Evolutionary conservation across 1,140 invertebrate genomes (phyloP).

Genomic region (Polypedilum vanderplanki): DNA sequence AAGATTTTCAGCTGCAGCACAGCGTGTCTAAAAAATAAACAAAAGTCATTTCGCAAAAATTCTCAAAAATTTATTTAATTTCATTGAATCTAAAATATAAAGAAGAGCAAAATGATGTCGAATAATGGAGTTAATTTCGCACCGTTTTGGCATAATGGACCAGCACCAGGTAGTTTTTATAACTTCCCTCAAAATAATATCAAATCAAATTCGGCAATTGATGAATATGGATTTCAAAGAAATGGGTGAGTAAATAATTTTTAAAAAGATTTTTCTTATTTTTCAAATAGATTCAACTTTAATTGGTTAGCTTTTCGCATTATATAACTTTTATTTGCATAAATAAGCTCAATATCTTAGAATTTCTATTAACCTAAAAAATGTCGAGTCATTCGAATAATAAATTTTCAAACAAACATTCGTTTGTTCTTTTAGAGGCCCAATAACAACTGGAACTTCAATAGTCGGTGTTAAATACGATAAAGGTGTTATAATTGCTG

Average conservation of each 20-base stretch:
- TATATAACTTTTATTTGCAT: too few relatives aligned
- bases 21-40: too few relatives aligned
- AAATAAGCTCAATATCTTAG: too few relatives aligned
- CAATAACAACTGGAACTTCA: slow-evolving; percentile 84
- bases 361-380: background rate
- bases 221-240: slow-evolving; percentile 36
- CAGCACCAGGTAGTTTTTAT: slow-evolving; percentile 59
- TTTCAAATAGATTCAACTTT: too few relatives aligned
- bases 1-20: too few relatives aligned
- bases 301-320: too few relatives aligned
- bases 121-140: background rate
- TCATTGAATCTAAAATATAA: too few relatives aligned
- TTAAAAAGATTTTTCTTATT: background rate
- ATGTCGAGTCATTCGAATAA: background rate
- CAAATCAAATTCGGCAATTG: slow-evolving; percentile 36
- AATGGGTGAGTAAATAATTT: background rate
- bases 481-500: slow-evolving; percentile 83
- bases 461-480: slow-evolving; percentile 82
- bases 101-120: background rate
- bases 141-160: slow-evolving; percentile 65
- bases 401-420: background rate
- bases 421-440: slow-evolving; percentile 52
- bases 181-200: slow-evolving; percentile 54
- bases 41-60: too few relatives aligned
- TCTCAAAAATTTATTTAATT: too few relatives aligned